These are phyloP conservation scores for Porites evermanni DNA, from an alignment of 92 coral and sea anemone species.

Conservation along the genomic window DNA sequence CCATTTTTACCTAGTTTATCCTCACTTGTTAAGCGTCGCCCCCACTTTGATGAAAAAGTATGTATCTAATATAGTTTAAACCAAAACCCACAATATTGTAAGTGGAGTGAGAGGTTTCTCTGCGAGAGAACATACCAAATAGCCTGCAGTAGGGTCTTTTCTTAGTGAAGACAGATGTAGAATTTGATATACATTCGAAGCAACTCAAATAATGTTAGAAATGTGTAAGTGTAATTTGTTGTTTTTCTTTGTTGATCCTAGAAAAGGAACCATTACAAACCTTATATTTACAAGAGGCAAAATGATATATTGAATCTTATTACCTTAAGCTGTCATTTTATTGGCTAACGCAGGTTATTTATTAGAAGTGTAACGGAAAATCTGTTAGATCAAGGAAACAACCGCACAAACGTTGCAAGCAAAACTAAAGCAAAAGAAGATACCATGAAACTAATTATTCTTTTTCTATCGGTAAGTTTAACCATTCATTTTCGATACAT, in stretches of 20 bases:
- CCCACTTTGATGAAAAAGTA: neutral
- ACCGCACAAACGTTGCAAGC: neutral
- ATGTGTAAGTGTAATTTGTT: neutral
- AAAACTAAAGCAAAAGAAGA: neutral
- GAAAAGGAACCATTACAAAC: neutral
- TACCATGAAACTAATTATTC: neutral
- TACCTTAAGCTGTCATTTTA: neutral
- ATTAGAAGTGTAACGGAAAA: neutral
- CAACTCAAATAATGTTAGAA: neutral
- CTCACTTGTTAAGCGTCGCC: neutral
- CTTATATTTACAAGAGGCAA: neutral
- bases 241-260: neutral
- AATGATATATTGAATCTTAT: neutral
- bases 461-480: slow-evolving; percentile 13
- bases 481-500: neutral
- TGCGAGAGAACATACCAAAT: neutral
- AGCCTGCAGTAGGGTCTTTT: neutral
- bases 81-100: neutral
- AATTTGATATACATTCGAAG: too few species aligned
- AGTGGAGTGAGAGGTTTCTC: neutral
- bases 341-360: slow-evolving; percentile 1
- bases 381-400: neutral
- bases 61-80: neutral
- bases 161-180: neutral
- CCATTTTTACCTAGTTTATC: too few species aligned